Evolutionary conservation across 2,797 vertebrate genomes (phyloP).

Genomic region (Xiphorhynchus erythropygius): DNA sequence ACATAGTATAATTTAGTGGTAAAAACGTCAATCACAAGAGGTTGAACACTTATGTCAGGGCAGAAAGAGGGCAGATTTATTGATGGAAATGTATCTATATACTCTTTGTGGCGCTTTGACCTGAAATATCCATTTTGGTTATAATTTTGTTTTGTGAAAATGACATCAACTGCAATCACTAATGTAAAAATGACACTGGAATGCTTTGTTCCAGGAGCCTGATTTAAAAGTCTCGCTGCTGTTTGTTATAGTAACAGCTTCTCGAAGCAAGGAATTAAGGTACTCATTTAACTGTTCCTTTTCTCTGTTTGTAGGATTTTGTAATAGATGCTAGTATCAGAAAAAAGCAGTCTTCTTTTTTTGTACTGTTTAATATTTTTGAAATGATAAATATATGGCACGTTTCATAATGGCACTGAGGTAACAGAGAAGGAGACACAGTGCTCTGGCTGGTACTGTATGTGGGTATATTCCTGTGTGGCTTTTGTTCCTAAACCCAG

Average conservation of each 20-base stretch:
- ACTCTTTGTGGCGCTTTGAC: conserved; percentile 86
- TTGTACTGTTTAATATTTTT: background rate
- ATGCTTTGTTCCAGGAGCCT: conserved; percentile 76
- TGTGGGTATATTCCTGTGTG: background rate
- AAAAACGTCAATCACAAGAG: conserved; percentile 89
- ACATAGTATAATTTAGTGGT: conserved; percentile 89
- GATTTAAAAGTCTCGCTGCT: conserved; percentile 80
- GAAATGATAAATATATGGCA: background rate
- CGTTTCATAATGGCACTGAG: background rate
- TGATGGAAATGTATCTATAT: conserved; percentile 92
- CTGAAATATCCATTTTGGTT: conserved; percentile 88
- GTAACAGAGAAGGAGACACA: background rate
- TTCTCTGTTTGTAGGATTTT: conserved; percentile 31
- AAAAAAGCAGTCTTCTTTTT: background rate
- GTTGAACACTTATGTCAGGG: conserved; percentile 80
- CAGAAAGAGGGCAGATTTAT: conserved; percentile 90
- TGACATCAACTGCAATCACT: conserved; percentile 89
- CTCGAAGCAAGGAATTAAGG: conserved; percentile 34
- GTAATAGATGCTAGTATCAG: background rate
- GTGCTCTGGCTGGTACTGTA: background rate
- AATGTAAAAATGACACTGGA: conserved; percentile 82
- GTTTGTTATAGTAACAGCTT: conserved; percentile 67
- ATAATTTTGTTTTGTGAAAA: conserved; percentile 95
- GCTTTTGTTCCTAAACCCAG: conserved; percentile 20
- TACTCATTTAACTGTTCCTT: conserved; percentile 53